Percentiles rank a stretch among this genome's conserved stretches.
Evolutionary conservation across 2,113 vertebrate species (phyloP).

Genomic region (Aix galericulata): DNA sequence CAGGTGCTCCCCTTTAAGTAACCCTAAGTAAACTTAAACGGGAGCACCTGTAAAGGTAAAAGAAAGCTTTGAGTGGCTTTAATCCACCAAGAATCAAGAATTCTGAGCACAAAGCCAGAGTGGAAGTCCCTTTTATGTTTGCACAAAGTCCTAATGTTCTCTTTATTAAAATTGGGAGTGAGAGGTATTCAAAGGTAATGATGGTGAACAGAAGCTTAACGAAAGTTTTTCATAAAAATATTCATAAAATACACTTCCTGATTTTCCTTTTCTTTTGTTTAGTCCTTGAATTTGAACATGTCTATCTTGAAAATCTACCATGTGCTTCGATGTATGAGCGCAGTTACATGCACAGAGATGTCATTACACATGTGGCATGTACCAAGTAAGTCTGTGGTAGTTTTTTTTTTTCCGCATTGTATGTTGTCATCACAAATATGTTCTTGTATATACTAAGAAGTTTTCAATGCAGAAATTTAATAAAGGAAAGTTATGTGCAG

Average conservation of each 20-base stretch:
- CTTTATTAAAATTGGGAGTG: neutral
- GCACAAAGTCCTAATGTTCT: neutral
- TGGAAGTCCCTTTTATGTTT: neutral
- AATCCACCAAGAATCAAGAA: accelerated
- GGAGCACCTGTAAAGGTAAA: neutral
- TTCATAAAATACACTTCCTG: neutral
- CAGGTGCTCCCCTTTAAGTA: neutral
- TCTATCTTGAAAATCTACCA: constrained; percentile 94
- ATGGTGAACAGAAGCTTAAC: neutral
- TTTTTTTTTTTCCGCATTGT: neutral
- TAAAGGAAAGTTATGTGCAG: neutral
- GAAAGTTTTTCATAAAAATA: neutral
- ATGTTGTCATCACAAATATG: neutral
- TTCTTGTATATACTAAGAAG: neutral
- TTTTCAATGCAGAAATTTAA: neutral
- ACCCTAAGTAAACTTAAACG: neutral
- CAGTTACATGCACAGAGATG: constrained; percentile 98
- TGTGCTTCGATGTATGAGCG: constrained; percentile 95
- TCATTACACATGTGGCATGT: constrained; percentile 92
- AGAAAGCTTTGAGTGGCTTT: neutral
- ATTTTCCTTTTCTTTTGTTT: constrained; percentile 4
- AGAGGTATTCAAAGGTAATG: neutral
- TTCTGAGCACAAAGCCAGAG: neutral
- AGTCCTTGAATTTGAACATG: constrained; percentile 92
- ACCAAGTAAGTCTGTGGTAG: constrained; percentile 85